Conservation (phyloP, 35 echinoderm and acorn worm species). For the Chiridota heheva region DNA sequence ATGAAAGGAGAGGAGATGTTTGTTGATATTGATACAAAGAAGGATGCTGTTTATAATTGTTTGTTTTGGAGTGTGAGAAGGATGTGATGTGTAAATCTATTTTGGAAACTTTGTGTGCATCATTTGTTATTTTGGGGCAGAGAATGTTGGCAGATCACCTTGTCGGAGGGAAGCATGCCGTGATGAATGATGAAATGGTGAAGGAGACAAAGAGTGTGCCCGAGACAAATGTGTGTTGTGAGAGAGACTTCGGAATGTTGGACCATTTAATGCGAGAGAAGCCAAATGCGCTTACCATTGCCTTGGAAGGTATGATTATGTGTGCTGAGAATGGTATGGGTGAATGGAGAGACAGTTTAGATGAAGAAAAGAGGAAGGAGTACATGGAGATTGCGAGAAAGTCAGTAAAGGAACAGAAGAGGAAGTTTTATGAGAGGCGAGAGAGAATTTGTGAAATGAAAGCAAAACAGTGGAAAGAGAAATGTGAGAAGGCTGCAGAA, state of each 20-base stretch:
- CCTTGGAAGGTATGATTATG: slow-evolving; percentile 26
- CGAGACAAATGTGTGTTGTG: slow-evolving; percentile 14
- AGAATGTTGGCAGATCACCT: slow-evolving; percentile 20
- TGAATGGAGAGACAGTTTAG: slow-evolving; percentile 9
- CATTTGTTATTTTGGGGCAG: background rate
- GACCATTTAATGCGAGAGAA: slow-evolving; percentile 15
- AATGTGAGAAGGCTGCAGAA: background rate
- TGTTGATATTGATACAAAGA: too few relatives aligned
- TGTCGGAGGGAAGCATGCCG: background rate
- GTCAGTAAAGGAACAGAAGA: background rate
- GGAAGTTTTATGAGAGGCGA: background rate
- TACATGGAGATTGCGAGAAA: slow-evolving; percentile 3
- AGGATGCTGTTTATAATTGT: too few relatives aligned
- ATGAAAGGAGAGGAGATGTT: slow-evolving; percentile 5
- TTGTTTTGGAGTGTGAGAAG: background rate
- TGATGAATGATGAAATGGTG: slow-evolving; percentile 12
- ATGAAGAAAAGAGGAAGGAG: background rate
- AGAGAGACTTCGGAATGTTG: slow-evolving; percentile 39
- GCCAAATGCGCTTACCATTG: slow-evolving; percentile 3
- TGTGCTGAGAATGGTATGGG: slow-evolving; percentile 15
- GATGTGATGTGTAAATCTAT: background rate
- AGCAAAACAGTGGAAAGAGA: background rate
- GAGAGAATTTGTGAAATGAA: background rate
- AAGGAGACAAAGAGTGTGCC: slow-evolving; percentile 29
- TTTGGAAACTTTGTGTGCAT: background rate